Evolutionary conservation across 2,113 vertebrate genomes (phyloP).

Genomic region (Neotoma lepida): DNA sequence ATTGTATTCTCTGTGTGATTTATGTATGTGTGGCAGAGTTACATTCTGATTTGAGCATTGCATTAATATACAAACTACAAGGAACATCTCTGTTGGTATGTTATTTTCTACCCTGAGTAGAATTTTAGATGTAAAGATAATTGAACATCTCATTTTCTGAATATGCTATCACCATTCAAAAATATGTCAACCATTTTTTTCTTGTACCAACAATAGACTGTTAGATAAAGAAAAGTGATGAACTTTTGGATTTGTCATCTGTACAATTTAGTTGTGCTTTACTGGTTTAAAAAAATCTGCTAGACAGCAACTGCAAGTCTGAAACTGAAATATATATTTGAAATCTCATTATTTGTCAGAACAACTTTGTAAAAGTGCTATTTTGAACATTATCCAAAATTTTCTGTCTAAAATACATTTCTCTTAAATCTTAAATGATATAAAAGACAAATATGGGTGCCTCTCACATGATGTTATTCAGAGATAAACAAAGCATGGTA

Average conservation of each 20-base stretch:
- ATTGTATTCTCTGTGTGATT: background rate
- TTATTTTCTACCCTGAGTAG: background rate
- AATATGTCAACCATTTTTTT: conserved; percentile 35
- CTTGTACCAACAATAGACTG: background rate
- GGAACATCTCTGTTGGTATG: background rate
- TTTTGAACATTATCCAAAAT: conserved; percentile 48
- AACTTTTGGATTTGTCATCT: conserved; percentile 35
- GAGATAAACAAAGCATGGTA: background rate
- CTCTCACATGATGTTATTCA: background rate
- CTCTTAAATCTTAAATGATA: conserved; percentile 31
- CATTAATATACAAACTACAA: background rate
- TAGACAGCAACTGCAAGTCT: conserved; percentile 7
- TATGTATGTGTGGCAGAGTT: background rate
- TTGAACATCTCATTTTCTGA: conserved; percentile 44
- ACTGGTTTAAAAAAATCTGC: conserved; percentile 28
- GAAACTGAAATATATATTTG: conserved; percentile 59
- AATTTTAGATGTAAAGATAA: conserved; percentile 36
- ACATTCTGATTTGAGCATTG: background rate
- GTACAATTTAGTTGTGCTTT: conserved; percentile 27
- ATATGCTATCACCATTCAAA: conserved; percentile 45
- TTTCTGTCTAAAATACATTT: conserved; percentile 50
- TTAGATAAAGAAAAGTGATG: conserved; percentile 54
- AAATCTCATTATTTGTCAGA: conserved; percentile 66
- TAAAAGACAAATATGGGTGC: conserved; percentile 19
- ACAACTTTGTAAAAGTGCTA: conserved; percentile 55